phyloP scores from a whole-genome alignment of 2,797 vertebrate genomes.

The Gallinago stenura region DNA sequence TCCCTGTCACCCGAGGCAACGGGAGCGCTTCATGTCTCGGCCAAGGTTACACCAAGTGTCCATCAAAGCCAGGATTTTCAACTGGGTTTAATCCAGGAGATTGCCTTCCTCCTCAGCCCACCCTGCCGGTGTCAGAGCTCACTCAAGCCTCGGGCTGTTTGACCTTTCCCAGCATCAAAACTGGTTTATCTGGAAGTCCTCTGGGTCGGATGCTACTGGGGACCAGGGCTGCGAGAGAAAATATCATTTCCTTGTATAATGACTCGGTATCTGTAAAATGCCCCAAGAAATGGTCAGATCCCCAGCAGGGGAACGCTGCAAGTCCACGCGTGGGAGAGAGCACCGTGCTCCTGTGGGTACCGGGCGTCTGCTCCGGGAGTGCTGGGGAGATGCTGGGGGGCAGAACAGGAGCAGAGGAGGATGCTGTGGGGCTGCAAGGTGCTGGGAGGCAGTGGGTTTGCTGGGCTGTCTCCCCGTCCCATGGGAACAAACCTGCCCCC shows the following conservation, averaged over 20 bases:
- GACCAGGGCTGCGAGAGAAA: rapidly evolving
- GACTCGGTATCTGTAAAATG: neutral
- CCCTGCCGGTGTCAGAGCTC: neutral
- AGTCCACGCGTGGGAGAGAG: rapidly evolving
- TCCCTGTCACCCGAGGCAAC: neutral
- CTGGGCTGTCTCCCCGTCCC: neutral
- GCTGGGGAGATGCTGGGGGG: neutral
- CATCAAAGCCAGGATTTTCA: neutral
- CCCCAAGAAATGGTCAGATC: neutral
- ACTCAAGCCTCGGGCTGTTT: neutral
- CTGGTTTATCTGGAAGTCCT: neutral
- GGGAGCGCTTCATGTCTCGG: rapidly evolving
- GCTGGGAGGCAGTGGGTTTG: neutral
- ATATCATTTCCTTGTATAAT: neutral
- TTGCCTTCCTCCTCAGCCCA: neutral
- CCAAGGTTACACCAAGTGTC: neutral
- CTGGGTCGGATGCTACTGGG: neutral
- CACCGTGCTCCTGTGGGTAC: rapidly evolving
- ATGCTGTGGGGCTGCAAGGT: neutral
- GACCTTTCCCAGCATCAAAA: neutral
- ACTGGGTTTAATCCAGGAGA: neutral
- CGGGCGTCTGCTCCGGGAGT: neutral
- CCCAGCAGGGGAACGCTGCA: neutral
- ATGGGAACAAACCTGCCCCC: neutral
- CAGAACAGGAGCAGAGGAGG: neutral